Percentiles rank a stretch among this genome's conserved stretches.
Evolutionary conservation across 2,113 vertebrate genomes (phyloP).

Genomic region (Daubentonia madagascariensis): DNA sequence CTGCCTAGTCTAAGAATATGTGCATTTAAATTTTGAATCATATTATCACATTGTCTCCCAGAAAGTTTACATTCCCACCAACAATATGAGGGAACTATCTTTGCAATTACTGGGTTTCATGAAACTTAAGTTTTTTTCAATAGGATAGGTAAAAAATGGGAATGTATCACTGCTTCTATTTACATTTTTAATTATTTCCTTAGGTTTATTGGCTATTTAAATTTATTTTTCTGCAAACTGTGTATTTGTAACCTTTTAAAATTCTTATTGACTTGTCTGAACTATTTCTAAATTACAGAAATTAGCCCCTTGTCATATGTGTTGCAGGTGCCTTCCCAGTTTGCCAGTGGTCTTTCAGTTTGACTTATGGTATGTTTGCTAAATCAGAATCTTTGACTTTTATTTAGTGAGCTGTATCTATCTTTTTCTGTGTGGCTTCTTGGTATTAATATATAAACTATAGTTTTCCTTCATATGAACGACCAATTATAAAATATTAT

Average conservation of each 20-base stretch:
- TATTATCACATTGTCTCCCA: neutral
- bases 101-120: neutral
- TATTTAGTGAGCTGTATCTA: neutral
- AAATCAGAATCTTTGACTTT: neutral
- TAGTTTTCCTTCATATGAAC: slow-evolving; percentile 12
- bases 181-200: neutral
- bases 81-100: neutral
- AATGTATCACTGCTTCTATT: neutral
- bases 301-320: neutral
- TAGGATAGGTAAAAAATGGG: neutral
- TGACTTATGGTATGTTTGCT: neutral
- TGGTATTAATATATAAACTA: slow-evolving; percentile 29
- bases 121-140: neutral
- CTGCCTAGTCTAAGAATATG: neutral
- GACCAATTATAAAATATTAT: neutral
- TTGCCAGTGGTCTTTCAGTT: neutral
- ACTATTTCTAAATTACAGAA: neutral
- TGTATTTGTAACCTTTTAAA: neutral
- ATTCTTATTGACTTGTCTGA: neutral
- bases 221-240: neutral
- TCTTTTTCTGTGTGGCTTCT: slow-evolving; percentile 8
- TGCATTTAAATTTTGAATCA: slow-evolving; percentile 10
- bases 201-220: neutral
- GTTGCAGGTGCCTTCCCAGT: neutral
- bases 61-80: neutral